Conservation (phyloP, 2,888 invertebrate genomes). For the Zygothrica quintamaculata region DNA sequence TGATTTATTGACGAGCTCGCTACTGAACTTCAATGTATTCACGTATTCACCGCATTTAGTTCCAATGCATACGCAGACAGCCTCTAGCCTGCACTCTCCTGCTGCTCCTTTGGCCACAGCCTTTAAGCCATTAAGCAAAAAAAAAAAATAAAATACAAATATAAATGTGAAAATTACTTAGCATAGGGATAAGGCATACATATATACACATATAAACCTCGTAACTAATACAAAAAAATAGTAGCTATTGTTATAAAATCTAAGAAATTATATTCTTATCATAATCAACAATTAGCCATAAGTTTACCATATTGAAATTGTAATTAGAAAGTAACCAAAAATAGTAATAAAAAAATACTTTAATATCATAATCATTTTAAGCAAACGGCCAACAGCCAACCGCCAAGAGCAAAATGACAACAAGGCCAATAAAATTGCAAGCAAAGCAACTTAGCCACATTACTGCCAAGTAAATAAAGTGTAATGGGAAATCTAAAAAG, state of each 20-base stretch:
- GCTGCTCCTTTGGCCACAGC: not conserved
- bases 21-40: constrained; percentile 51
- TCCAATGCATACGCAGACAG: constrained; percentile 49
- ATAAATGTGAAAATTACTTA: not conserved
- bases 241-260: too few species aligned
- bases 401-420: constrained; percentile 13
- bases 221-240: too few species aligned
- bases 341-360: not conserved
- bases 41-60: constrained; percentile 62
- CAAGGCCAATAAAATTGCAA: constrained; percentile 35
- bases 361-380: constrained; percentile 24
- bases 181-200: too few species aligned
- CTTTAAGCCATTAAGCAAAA: constrained; percentile 24
- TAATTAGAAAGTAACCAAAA: not conserved
- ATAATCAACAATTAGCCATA: too few species aligned
- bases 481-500: constrained; percentile 10
- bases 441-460: constrained; percentile 41
- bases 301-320: too few species aligned
- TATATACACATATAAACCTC: too few species aligned
- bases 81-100: not conserved
- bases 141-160: constrained; percentile 10
- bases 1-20: constrained; percentile 73
- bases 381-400: constrained; percentile 9
- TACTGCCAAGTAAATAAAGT: constrained; percentile 21
- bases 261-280: too few species aligned